These are phyloP conservation scores for Coecobrya sp. DNA, from an alignment of 2,888 invertebrate genomes.

Conservation along the genomic window DNA sequence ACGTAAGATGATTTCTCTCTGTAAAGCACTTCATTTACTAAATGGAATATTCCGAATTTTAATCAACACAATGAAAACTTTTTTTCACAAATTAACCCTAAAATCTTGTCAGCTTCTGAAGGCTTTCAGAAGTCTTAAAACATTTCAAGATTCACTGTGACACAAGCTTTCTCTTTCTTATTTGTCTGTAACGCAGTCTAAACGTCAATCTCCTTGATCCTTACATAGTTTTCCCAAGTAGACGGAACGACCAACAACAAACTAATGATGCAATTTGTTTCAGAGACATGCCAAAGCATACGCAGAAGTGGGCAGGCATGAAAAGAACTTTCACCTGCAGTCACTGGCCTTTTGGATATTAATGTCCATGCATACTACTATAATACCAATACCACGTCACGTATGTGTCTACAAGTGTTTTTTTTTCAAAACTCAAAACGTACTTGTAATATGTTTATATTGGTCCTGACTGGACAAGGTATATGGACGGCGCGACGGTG, in stretches of 20 bases:
- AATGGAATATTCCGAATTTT: background rate
- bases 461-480: constrained; percentile 21
- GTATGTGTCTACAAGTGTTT: constrained; percentile 74
- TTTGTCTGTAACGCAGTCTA: background rate
- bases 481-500: no score
- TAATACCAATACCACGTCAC: constrained; percentile 35
- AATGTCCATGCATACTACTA: constrained; percentile 69
- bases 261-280: constrained; percentile 80
- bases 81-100: background rate
- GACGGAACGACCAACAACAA: constrained; percentile 76
- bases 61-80: background rate
- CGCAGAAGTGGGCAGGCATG: constrained; percentile 41
- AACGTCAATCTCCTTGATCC: constrained; percentile 14
- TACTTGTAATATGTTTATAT: constrained; percentile 31
- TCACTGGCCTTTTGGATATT: constrained; percentile 79
- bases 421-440: constrained; percentile 71
- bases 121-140: background rate
- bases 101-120: background rate
- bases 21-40: background rate
- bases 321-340: constrained; percentile 80
- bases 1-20: background rate
- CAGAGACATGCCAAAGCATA: constrained; percentile 58
- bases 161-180: background rate
- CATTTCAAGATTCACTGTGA: no score
- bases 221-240: constrained; percentile 34